These are phyloP conservation scores for Cyphomyrus plagiostoma DNA, from an alignment of 2,113 vertebrate species.

Conservation along the genomic window DNA sequence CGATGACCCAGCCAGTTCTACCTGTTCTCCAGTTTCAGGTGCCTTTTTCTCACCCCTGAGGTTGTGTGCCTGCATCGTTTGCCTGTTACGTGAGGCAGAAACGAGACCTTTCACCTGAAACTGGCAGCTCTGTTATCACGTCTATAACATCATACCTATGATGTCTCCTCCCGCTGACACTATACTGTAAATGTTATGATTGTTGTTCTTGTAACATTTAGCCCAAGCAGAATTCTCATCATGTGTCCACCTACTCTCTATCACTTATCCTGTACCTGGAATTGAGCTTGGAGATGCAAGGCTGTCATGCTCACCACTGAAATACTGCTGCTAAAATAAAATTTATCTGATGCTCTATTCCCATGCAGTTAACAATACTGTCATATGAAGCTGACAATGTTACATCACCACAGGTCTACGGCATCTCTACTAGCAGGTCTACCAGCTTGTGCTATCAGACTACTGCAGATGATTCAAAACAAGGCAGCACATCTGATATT, in stretches of 20 bases:
- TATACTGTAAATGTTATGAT: neutral
- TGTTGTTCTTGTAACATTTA: neutral
- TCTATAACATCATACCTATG: neutral
- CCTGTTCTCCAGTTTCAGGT: neutral
- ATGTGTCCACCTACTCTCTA: neutral
- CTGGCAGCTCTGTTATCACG: neutral
- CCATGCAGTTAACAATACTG: neutral
- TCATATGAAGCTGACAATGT: neutral
- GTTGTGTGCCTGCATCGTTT: neutral
- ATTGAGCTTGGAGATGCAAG: neutral
- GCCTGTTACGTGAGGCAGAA: neutral
- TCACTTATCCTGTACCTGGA: neutral
- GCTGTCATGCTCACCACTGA: neutral
- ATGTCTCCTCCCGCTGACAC: neutral
- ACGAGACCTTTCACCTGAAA: neutral
- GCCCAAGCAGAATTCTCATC: neutral
- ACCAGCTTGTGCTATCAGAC: neutral
- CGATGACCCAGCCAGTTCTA: neutral
- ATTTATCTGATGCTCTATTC: neutral
- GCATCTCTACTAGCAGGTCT: neutral
- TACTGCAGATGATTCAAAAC: neutral
- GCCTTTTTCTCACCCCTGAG: neutral
- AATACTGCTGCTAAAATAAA: neutral
- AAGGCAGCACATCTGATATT: neutral
- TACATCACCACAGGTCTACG: no score